Conservation (phyloP, 1,140 invertebrate species). For the Leucophenga varia region DNA sequence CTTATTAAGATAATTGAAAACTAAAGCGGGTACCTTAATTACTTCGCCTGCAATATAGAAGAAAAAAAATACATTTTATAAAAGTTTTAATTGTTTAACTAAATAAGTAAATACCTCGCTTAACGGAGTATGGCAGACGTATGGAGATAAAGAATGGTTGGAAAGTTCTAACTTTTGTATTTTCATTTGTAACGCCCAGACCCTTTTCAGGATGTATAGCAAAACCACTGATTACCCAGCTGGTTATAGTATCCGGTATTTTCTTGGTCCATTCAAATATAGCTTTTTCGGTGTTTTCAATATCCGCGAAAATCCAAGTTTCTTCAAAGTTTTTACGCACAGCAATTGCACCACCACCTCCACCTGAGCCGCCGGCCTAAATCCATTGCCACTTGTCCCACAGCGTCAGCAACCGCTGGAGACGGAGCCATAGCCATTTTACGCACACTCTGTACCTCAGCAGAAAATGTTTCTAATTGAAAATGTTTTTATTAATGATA, state of each 20-base stretch:
- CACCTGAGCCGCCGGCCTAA: no score
- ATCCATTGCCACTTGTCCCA: not conserved
- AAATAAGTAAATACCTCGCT: conserved; percentile 64
- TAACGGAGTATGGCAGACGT: conserved; percentile 79
- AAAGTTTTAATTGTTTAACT: not conserved
- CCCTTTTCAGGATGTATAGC: conserved; percentile 82
- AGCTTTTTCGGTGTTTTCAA: conserved; percentile 33
- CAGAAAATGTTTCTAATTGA: conserved; percentile 13
- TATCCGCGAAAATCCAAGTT: conserved; percentile 50
- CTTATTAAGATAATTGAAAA: conserved; percentile 59
- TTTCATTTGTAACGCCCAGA: conserved; percentile 74
- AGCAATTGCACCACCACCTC: not conserved
- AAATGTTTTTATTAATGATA: not conserved
- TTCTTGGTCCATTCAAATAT: conserved; percentile 55
- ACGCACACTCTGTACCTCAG: conserved; percentile 11
- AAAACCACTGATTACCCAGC: conserved; percentile 91
- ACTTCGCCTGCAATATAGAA: conserved; percentile 44
- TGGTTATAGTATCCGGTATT: conserved; percentile 88
- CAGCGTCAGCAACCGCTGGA: no score
- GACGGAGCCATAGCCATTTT: no score
- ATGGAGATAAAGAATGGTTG: conserved; percentile 85
- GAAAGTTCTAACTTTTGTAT: conserved; percentile 79
- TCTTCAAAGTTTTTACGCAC: conserved; percentile 47
- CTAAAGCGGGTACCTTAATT: conserved; percentile 44
- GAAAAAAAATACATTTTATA: no score